These are phyloP conservation scores for Phoebastria nigripes DNA, from an alignment of 2,797 vertebrate species.

Conservation along the genomic window DNA sequence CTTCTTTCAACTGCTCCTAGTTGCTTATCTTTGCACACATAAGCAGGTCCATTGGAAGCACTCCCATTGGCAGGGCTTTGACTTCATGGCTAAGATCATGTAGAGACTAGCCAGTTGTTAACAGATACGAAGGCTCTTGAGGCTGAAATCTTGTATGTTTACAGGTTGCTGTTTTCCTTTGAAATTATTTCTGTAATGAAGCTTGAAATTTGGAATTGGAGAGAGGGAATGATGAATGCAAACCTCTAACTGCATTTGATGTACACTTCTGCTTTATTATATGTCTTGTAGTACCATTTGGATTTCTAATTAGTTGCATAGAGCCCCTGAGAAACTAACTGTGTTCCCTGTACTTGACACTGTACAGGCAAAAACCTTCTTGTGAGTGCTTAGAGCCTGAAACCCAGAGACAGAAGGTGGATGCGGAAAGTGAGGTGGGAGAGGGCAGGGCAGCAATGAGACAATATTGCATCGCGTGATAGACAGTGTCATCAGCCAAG, in stretches of 20 bases:
- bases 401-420: background rate
- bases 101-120: background rate
- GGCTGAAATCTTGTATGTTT: background rate
- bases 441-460: background rate
- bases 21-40: background rate
- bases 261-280: background rate
- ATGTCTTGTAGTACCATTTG: background rate
- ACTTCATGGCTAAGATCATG: background rate
- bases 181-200: background rate
- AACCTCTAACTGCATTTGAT: background rate
- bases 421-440: background rate
- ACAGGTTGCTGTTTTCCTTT: background rate
- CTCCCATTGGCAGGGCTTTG: background rate
- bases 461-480: fast-evolving
- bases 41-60: background rate
- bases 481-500: background rate
- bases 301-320: background rate
- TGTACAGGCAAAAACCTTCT: background rate
- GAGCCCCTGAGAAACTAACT: background rate
- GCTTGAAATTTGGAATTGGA: background rate
- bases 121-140: background rate
- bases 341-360: background rate
- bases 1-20: background rate
- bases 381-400: background rate
- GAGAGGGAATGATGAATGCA: background rate